A percentile compares a stretch with the other conserved stretches of the same genome.
These are phyloP conservation scores for Actinernus sp. DNA, from an alignment of 92 coral and sea anemone species.

Conservation along the genomic window DNA sequence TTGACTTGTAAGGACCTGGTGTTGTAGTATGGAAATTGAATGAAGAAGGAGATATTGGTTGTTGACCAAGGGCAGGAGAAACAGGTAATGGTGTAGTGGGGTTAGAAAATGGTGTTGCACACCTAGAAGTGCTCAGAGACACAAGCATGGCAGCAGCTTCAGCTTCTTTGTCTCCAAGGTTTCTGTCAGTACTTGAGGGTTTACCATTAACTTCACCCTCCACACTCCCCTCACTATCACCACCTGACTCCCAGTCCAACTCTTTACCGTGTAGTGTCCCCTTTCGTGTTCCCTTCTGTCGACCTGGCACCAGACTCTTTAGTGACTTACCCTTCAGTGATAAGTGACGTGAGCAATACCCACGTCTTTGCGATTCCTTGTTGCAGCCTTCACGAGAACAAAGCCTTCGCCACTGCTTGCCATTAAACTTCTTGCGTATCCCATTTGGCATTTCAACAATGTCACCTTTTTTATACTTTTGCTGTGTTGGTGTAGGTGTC, in stretches of 20 bases:
- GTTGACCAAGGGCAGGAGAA: slow-evolving; percentile 78
- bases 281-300: slow-evolving; percentile 75
- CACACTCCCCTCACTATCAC: slow-evolving; percentile 98
- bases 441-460: slow-evolving; percentile 96
- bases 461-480: slow-evolving; percentile 96
- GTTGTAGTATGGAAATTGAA: slow-evolving; percentile 61
- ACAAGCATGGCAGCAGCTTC: slow-evolving; percentile 96
- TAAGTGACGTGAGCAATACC: slow-evolving; percentile 95
- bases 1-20: slow-evolving; percentile 65
- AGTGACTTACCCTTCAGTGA: slow-evolving; percentile 90
- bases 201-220: slow-evolving; percentile 83
- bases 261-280: slow-evolving; percentile 81
- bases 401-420: slow-evolving; percentile 96
- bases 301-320: slow-evolving; percentile 90
- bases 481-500: slow-evolving; percentile 91
- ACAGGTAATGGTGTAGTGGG: slow-evolving; percentile 89
- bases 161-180: slow-evolving; percentile 85
- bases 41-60: slow-evolving; percentile 79
- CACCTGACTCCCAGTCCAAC: slow-evolving; percentile 98
- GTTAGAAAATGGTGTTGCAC: slow-evolving; percentile 92
- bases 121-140: slow-evolving; percentile 89
- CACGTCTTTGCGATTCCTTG: slow-evolving; percentile 96
- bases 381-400: slow-evolving; percentile 95
- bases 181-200: slow-evolving; percentile 27
- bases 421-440: slow-evolving; percentile 95